Conservation (phyloP, 1,140 invertebrate genomes). For the Portunus trituberculatus region DNA sequence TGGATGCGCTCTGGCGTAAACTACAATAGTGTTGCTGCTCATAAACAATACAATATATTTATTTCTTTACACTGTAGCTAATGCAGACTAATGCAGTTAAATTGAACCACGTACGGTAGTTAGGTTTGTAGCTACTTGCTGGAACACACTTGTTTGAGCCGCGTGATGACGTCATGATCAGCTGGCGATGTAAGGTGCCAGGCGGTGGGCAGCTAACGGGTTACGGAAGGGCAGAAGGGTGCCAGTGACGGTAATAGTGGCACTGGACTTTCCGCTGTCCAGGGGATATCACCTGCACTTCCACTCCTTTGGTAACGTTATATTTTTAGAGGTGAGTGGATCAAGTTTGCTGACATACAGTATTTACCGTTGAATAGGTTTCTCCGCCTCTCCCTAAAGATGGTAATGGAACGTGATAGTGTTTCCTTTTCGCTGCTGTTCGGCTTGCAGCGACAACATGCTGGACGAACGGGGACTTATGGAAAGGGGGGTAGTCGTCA, state of each 20-base stretch:
- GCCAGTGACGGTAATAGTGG: neutral
- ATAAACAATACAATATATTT: no score
- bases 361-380: no score
- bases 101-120: neutral
- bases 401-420: no score
- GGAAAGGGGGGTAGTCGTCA: no score
- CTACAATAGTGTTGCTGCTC: no score
- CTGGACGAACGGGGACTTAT: no score
- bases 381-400: no score
- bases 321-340: no score
- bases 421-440: no score
- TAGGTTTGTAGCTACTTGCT: neutral
- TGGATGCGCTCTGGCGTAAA: no score
- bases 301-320: neutral
- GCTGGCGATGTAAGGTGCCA: conserved; percentile 2
- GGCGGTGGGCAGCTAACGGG: neutral
- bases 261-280: neutral
- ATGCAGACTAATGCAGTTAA: neutral
- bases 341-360: no score
- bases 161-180: conserved; percentile 6
- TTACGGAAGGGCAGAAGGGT: neutral
- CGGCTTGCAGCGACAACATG: no score
- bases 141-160: neutral
- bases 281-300: neutral
- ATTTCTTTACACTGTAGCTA: neutral